These are phyloP conservation scores for Ophonus ardosiacus DNA, from an alignment of 2,888 invertebrate species.

Conservation along the genomic window DNA sequence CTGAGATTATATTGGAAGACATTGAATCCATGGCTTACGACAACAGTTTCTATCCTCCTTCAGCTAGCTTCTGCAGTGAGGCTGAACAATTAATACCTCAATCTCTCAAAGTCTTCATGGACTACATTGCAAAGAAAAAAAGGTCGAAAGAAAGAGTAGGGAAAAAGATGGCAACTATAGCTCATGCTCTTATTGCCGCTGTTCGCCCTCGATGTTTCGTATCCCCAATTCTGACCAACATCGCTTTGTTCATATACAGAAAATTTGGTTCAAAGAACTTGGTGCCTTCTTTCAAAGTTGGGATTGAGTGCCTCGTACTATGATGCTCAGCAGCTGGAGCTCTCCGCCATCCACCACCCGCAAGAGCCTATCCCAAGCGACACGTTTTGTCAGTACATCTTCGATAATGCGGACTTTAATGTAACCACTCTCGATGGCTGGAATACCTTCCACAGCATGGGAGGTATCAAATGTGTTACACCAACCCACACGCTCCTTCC, in stretches of 20 bases:
- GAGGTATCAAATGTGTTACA: constrained; percentile 64
- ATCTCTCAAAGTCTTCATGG: neutral
- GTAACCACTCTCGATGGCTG: constrained; percentile 60
- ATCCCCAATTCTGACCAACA: constrained; percentile 51
- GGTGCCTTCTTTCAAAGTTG: constrained; percentile 48
- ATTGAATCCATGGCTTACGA: constrained; percentile 21
- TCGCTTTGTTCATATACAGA: constrained; percentile 57
- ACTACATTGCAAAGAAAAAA: neutral
- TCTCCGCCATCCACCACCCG: constrained; percentile 52
- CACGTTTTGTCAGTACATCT: constrained; percentile 61
- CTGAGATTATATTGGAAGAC: constrained; percentile 53
- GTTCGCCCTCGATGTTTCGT: constrained; percentile 41
- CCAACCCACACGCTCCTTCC: constrained; percentile 26
- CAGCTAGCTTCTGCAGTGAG: neutral
- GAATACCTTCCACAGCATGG: constrained; percentile 65
- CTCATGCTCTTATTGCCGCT: constrained; percentile 2
- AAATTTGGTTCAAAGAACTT: constrained; percentile 62
- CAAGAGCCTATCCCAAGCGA: neutral
- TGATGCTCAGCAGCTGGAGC: constrained; percentile 59
- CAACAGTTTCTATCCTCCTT: neutral
- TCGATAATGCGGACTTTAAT: constrained; percentile 65
- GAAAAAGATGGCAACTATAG: neutral
- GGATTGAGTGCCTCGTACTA: constrained; percentile 63
- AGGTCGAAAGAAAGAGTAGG: neutral
- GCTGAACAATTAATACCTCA: neutral